Evolutionary conservation across 92 coral and sea anemone genomes (phyloP), one percentile per base, ranked within the genome.

Genomic region (Paragorgia papillata): DNA sequence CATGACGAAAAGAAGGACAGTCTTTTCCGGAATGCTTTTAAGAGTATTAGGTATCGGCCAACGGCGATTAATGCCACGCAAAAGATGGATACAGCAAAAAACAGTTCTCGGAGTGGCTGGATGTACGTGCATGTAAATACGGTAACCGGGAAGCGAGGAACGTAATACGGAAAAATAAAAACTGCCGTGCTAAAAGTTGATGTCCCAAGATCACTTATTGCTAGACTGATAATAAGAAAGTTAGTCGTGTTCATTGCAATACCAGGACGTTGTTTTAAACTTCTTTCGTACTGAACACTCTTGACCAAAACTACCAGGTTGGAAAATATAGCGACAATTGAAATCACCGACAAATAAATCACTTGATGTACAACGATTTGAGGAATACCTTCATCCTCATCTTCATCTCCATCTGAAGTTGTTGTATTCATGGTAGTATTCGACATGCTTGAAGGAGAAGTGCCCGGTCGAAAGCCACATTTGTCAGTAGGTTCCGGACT

Each of bases 21-120:
- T 8, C 15, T 56, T 56, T 56, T 22, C 12, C 30, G 62, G 18
- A 56, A 56, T 56, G 62, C 31, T 56, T 56, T 22, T 1, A 56
- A 56, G 8, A 56, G 29, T 22, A 56, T 56, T 22, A 56, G 62
- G 62, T 56, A 56, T 56, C 62, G 29, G 33, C 62, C 29, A 22
- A 56, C 7, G 62, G 62, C 62, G 33, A 56, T 56, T 29, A 56
- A 56, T 6, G 62, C 62, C 30, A 56, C 62, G 62, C 62, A 14
- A 28, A 14, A 56, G 17, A 56, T 56, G 33, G 62, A 56, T 22
- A 56, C 30, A 10, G 62, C 62, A 3, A 56, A 28, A 15, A 56
- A 56, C 30, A 14, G 15, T 56, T 56, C 62, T 2, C 62, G 29
- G 22, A 56, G 22, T 28, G 62, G 62, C 17, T 56, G 62, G 17